Conservation (phyloP, 2,888 invertebrate species). For the Metalampra italica region DNA sequence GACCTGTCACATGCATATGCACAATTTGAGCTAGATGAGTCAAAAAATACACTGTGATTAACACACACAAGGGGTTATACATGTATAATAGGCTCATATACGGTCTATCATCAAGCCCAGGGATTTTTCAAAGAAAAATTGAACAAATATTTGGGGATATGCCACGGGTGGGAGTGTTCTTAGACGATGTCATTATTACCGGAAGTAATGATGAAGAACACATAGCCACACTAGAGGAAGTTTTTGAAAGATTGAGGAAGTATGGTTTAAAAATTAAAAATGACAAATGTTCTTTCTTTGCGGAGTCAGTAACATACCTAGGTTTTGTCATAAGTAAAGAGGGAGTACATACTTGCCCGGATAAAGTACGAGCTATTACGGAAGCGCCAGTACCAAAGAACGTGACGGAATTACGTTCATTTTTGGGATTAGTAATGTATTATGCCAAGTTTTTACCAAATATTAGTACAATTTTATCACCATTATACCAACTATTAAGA, state of each 20-base stretch:
- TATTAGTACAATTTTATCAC: conserved; percentile 11
- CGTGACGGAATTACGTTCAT: conserved; percentile 17
- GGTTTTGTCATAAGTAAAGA: conserved; percentile 10
- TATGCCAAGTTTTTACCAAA: conserved; percentile 18
- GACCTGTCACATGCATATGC: conserved; percentile 7
- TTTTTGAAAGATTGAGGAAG: conserved; percentile 12
- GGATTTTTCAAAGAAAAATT: conserved; percentile 17
- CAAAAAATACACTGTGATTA: conserved; percentile 15
- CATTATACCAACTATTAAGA: conserved; percentile 10
- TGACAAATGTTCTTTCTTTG: conserved; percentile 16
- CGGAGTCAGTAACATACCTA: conserved; percentile 9
- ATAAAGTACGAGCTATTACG: conserved; percentile 15
- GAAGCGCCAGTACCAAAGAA: conserved; percentile 10
- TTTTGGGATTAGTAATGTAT: conserved; percentile 19
- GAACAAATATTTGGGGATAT: conserved; percentile 12
- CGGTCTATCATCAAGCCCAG: conserved; percentile 16
- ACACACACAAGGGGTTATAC: conserved; percentile 20
- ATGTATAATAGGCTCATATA: conserved; percentile 18
- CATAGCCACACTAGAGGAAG: conserved; percentile 10
- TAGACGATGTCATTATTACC: conserved; percentile 17
- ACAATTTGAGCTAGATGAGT: conserved; percentile 6
- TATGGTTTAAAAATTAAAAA: conserved; percentile 11
- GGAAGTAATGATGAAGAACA: conserved; percentile 9
- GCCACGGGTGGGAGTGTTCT: conserved; percentile 13
- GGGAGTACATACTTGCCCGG: conserved; percentile 18